These are phyloP conservation scores for Prostheceraeus crozeri DNA, from an alignment of 2,888 invertebrate genomes.

Conservation along the genomic window DNA sequence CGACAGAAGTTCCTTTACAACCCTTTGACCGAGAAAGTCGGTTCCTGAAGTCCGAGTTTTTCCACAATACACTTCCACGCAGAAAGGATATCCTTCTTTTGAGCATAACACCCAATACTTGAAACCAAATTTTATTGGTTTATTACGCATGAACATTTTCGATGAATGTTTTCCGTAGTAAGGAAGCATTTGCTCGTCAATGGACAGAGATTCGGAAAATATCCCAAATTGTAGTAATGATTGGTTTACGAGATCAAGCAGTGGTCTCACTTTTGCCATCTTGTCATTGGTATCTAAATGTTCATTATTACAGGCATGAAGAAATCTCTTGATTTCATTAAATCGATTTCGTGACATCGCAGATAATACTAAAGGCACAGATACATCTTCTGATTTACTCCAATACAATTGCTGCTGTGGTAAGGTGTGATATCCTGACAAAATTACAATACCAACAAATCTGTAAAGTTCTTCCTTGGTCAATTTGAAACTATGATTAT, in stretches of 20 bases:
- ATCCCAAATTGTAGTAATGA: not conserved
- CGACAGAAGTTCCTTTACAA: too few species aligned
- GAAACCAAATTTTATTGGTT: constrained; percentile 17
- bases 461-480: constrained; percentile 15
- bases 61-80: too few species aligned
- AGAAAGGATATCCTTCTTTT: too few species aligned
- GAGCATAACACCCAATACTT: too few species aligned
- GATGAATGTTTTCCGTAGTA: not conserved
- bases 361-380: not conserved
- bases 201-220: not conserved
- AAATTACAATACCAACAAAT: constrained; percentile 5
- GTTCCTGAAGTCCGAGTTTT: too few species aligned
- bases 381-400: not conserved
- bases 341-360: constrained; percentile 21
- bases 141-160: constrained; percentile 15
- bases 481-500: constrained; percentile 22
- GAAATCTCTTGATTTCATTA: constrained; percentile 13
- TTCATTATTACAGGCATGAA: not conserved
- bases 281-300: constrained; percentile 18
- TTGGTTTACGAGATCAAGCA: not conserved
- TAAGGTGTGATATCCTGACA: constrained; percentile 22
- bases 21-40: too few species aligned
- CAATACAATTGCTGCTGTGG: constrained; percentile 15
- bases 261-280: not conserved
- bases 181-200: constrained; percentile 27